These are phyloP conservation scores for Acrocephalus kingi DNA, from an alignment of 2,113 vertebrate species.

Conservation along the genomic window DNA sequence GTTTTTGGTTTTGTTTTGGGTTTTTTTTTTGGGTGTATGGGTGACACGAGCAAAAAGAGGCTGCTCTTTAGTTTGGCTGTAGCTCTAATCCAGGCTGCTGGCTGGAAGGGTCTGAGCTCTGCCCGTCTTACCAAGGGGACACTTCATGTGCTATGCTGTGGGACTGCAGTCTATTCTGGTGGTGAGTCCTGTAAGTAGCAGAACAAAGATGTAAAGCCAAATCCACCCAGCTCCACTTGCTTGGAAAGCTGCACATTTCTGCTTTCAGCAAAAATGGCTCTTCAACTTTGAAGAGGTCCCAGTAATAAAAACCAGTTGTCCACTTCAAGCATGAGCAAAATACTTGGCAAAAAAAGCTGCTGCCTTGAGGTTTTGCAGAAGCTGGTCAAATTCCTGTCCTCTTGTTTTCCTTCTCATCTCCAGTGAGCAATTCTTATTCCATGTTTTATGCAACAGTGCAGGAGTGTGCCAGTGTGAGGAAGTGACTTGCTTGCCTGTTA, in stretches of 20 bases:
- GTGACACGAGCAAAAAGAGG: not conserved
- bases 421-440: not conserved
- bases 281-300: not conserved
- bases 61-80: not conserved
- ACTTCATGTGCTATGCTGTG: not conserved
- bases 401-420: not conserved
- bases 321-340: not conserved
- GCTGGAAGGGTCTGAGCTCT: not conserved
- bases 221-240: not conserved
- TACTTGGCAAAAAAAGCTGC: not conserved
- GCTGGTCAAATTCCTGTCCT: not conserved
- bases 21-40: not conserved
- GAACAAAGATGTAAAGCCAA: not conserved
- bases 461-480: not conserved
- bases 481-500: not conserved
- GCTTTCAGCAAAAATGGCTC: not conserved
- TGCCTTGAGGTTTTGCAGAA: not conserved
- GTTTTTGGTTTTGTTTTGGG: not conserved
- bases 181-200: not conserved
- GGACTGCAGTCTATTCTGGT: not conserved
- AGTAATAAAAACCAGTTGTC: slow-evolving; percentile 19
- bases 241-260: not conserved
- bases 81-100: not conserved
- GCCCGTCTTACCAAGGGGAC: not conserved
- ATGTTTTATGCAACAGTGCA: not conserved